Evolutionary conservation across 2,888 invertebrate species (phyloP).

Genomic region (Temnothorax ravouxi): DNA sequence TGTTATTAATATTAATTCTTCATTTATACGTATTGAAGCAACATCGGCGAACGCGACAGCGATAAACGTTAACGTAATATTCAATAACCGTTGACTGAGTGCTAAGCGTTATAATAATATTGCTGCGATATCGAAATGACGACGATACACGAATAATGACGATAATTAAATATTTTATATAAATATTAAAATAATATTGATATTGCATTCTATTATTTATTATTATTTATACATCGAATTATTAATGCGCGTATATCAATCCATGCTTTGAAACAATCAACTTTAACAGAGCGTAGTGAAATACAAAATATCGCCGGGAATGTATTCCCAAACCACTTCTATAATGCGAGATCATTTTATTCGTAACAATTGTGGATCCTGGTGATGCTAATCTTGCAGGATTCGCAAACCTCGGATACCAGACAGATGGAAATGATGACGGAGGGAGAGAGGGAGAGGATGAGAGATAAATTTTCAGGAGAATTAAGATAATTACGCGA

Average conservation of each 20-base stretch:
- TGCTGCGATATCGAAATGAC: slow-evolving; percentile 32
- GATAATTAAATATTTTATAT: slow-evolving; percentile 25
- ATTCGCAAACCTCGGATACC: background rate
- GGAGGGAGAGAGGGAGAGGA: too few relatives aligned
- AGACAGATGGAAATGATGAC: background rate
- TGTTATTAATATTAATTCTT: slow-evolving; percentile 31
- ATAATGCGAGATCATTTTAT: background rate
- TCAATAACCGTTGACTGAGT: slow-evolving; percentile 26
- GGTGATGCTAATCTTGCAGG: background rate
- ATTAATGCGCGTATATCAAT: background rate
- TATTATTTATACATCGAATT: slow-evolving; percentile 26
- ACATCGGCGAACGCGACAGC: background rate
- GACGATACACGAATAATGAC: background rate
- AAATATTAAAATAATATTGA: slow-evolving; percentile 30
- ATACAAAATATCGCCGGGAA: background rate
- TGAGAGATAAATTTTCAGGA: slow-evolving; percentile 25
- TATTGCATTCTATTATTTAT: slow-evolving; percentile 17
- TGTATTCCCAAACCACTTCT: background rate
- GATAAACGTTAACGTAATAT: slow-evolving; percentile 29
- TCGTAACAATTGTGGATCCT: background rate
- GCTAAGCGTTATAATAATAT: slow-evolving; percentile 19
- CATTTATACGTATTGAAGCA: slow-evolving; percentile 19
- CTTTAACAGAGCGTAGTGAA: background rate
- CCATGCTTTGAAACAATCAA: background rate
- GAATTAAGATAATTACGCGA: slow-evolving; percentile 37